phyloP scores from a whole-genome alignment of 2,888 invertebrate genomes.

The Encarsia formosa region DNA sequence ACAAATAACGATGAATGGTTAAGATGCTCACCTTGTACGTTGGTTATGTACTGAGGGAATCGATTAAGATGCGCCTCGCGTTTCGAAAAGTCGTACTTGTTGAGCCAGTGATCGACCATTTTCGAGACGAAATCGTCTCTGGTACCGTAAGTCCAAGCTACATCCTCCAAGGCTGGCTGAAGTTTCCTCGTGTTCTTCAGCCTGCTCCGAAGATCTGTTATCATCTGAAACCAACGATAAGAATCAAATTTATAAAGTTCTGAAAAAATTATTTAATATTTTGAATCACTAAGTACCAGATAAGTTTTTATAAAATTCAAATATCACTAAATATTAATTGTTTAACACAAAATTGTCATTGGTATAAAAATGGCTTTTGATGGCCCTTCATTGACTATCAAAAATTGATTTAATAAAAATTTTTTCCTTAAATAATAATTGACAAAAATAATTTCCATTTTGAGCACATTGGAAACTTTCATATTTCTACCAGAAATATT shows the following conservation, averaged over 20 bases:
- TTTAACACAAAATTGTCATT: not conserved
- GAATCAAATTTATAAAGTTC: not conserved
- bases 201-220: conserved; percentile 46
- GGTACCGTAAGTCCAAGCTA: conserved; percentile 54
- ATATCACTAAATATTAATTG: too few species aligned
- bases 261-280: not conserved
- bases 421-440: too few species aligned
- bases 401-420: not conserved
- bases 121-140: conserved; percentile 50
- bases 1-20: too few species aligned
- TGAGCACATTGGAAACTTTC: too few species aligned
- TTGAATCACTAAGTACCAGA: not conserved
- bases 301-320: too few species aligned
- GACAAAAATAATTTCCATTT: too few species aligned
- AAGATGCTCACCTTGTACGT: conserved; percentile 39
- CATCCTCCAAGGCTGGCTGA: conserved; percentile 33
- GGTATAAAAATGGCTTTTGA: not conserved
- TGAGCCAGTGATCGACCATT: conserved; percentile 56
- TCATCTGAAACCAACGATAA: conserved; percentile 36
- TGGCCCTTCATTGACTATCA: not conserved
- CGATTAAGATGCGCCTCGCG: conserved; percentile 55
- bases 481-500: too few species aligned
- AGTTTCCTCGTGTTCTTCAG: conserved; percentile 42
- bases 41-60: conserved; percentile 48
- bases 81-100: conserved; percentile 57